A percentile compares a stretch with the other conserved stretches of the same genome.
Conservation (phyloP, 2,888 invertebrate species). For the Campoplex nolae region DNA sequence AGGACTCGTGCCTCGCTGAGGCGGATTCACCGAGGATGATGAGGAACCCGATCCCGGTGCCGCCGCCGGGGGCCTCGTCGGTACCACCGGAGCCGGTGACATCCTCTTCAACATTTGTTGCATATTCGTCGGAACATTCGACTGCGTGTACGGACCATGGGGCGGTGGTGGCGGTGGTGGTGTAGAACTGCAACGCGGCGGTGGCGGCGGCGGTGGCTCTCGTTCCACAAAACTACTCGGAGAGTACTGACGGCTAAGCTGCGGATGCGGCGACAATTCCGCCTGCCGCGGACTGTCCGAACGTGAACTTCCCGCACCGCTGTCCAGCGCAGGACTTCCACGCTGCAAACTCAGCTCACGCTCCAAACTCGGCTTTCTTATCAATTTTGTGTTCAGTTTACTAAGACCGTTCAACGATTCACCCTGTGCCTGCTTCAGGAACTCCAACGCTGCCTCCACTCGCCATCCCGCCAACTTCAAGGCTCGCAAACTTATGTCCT, state of each 20-base stretch:
- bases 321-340: conserved; percentile 94
- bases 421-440: conserved; percentile 88
- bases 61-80: conserved; percentile 89
- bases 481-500: conserved; percentile 90
- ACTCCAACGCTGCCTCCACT: conserved; percentile 89
- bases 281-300: conserved; percentile 94
- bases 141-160: conserved; percentile 84
- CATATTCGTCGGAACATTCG: conserved; percentile 88
- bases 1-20: conserved; percentile 91
- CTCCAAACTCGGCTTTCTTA: conserved; percentile 95
- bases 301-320: conserved; percentile 94
- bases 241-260: conserved; percentile 90
- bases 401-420: conserved; percentile 87
- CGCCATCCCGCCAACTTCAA: conserved; percentile 90
- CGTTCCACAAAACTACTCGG: conserved; percentile 87
- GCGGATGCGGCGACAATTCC: conserved; percentile 87
- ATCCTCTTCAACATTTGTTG: conserved; percentile 91
- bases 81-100: conserved; percentile 90
- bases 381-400: conserved; percentile 88
- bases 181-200: conserved; percentile 91
- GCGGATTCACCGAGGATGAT: conserved; percentile 84
- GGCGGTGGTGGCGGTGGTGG: conserved; percentile 88
- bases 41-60: conserved; percentile 84
- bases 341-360: conserved; percentile 91
- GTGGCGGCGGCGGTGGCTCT: conserved; percentile 90